These are phyloP conservation scores for Platyrinchus mystaceus DNA, from an alignment of 2,797 vertebrate genomes.

Conservation along the genomic window DNA sequence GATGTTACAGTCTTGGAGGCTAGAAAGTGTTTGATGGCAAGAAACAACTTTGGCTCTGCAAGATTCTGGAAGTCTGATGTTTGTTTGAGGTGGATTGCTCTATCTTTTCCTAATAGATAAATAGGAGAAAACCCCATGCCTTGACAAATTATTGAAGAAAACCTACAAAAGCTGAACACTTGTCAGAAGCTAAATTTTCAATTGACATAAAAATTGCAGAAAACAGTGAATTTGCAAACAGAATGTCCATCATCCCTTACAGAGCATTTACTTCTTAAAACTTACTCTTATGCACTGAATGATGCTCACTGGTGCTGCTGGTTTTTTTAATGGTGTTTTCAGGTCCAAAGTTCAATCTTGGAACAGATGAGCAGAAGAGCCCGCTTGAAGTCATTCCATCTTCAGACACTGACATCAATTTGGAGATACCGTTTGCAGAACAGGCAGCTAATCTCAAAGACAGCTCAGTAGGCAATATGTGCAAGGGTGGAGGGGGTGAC, in stretches of 20 bases:
- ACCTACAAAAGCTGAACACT: background rate
- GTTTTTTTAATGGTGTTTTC: background rate
- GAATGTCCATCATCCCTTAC: background rate
- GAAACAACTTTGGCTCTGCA: background rate
- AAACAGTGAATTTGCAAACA: background rate
- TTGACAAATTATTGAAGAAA: background rate
- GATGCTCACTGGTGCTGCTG: background rate
- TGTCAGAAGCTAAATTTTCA: background rate
- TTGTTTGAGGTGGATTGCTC: background rate
- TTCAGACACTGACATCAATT: slow-evolving; percentile 85
- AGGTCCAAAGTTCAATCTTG: slow-evolving; percentile 45
- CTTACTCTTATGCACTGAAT: background rate
- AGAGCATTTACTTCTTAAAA: background rate
- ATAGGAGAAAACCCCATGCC: background rate
- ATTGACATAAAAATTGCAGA: background rate
- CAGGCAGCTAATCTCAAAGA: slow-evolving; percentile 89
- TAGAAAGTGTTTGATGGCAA: background rate
- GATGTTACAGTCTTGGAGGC: background rate
- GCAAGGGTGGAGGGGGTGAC: slow-evolving; percentile 75
- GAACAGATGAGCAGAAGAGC: slow-evolving; percentile 19
- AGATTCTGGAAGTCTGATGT: background rate
- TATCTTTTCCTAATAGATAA: background rate
- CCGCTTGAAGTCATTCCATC: slow-evolving; percentile 46
- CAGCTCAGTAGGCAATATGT: slow-evolving; percentile 66
- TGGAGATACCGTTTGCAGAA: slow-evolving; percentile 93